Evolutionary conservation across 2,888 invertebrate species (phyloP), one percentile per base, ranked within the genome.

Genomic region (Dicranocentrus wangi): DNA sequence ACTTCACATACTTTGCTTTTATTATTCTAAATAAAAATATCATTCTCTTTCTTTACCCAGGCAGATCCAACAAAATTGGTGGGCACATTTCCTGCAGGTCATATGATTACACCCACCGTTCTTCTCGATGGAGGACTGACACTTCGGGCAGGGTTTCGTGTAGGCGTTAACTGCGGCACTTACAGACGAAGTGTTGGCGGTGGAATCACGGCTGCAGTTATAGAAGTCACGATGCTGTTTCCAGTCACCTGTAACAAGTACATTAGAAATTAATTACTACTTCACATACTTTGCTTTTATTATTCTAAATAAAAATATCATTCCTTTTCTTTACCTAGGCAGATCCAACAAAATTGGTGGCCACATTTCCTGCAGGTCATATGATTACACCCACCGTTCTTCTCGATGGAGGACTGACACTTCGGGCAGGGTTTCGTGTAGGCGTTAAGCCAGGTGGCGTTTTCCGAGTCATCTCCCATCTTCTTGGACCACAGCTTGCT

Each of bases 71-170:
- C 99, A 99, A 90, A 99, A 99, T 90, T 96, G 96, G 90, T 99
- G 99, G 72, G 87, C 87, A 7, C 85, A 85, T 89, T 95, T 96
- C 91, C 98, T 98, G 91, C 99, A 99, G 69, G 95, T 95, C 98
- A 99, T 98, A 90, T 99, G 99, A 90, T 99, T 99, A 90, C 99
- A 99, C 65, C 99, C 99, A 82, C 99, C 99, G 90, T 99, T 97
- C 89, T 96, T 96, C 88, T 96, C 96, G 87, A 96, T 96, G 17
- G 95, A 95, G 63, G 97, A 97, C 89, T 97, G 96, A 90, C 99
- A 99, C 89, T 95, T 96, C 55, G 99, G 99, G 89, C 99, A 99
- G 2, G 90, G 98, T 88, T 92, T 92, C 27, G 92, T 92, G 87
- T 92, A 91, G 19, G 91, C 91, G 82, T 90, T 90, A 82, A 92